Conservation (phyloP, 2,113 vertebrate genomes). For the Caretta caretta region DNA sequence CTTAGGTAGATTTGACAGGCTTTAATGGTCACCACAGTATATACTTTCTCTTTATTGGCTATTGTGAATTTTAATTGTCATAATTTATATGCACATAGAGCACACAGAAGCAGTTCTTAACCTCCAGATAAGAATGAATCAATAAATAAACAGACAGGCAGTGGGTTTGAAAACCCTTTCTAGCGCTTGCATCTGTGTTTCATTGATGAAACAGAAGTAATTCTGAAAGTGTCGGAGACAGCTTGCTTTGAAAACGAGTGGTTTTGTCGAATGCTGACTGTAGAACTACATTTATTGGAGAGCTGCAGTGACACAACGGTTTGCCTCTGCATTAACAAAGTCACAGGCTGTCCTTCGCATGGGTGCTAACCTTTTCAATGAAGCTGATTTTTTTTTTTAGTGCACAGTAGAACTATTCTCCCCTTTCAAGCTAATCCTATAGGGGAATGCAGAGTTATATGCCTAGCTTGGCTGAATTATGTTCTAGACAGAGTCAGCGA, state of each 20-base stretch:
- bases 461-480: not conserved
- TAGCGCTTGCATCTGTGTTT: not conserved
- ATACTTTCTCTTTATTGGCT: not conserved
- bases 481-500: not conserved
- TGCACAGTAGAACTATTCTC: constrained; percentile 49
- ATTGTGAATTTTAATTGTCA: not conserved
- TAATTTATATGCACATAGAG: not conserved
- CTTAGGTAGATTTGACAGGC: not conserved
- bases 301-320: constrained; percentile 18
- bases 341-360: constrained; percentile 42
- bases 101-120: not conserved
- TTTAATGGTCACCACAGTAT: not conserved
- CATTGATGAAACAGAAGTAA: constrained; percentile 33
- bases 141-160: constrained; percentile 13
- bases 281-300: constrained; percentile 16
- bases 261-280: constrained; percentile 59
- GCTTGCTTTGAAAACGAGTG: constrained; percentile 64
- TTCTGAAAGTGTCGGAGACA: constrained; percentile 52
- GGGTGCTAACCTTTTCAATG: constrained; percentile 41
- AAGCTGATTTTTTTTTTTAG: constrained; percentile 26
- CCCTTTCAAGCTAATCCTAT: constrained; percentile 47
- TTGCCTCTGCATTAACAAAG: constrained; percentile 39
- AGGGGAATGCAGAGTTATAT: constrained; percentile 32
- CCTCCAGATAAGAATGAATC: not conserved
- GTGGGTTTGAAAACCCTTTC: constrained; percentile 27